Evolutionary conservation across 2,888 invertebrate species (phyloP).

Genomic region (Melipona bicolor): DNA sequence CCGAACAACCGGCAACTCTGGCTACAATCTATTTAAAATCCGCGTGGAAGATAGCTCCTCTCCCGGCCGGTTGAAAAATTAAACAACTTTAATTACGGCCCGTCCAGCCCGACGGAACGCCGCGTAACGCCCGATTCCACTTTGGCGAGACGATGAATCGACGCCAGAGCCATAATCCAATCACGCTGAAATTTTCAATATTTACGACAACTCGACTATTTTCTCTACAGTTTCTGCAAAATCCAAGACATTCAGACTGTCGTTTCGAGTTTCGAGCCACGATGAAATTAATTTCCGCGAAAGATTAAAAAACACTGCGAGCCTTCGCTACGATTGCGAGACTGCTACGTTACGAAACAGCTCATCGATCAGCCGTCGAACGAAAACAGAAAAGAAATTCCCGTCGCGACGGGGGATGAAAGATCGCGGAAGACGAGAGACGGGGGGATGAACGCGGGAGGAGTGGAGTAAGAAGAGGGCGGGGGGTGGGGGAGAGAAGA

Average conservation of each 20-base stretch:
- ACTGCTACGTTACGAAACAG: neutral
- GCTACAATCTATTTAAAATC: conserved; percentile 37
- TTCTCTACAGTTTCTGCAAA: too few species aligned
- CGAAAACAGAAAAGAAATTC: neutral
- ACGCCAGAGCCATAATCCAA: neutral
- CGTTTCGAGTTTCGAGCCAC: too few species aligned
- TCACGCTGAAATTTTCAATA: too few species aligned
- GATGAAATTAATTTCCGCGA: too few species aligned
- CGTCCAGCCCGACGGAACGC: neutral
- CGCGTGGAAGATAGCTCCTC: neutral
- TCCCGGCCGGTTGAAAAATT: conserved; percentile 7
- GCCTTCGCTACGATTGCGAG: too few species aligned
- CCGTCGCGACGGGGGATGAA: neutral
- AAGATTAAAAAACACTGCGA: too few species aligned
- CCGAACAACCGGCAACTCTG: conserved; percentile 12
- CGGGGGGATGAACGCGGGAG: neutral
- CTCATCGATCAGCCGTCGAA: neutral
- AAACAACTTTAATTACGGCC: conserved; percentile 45
- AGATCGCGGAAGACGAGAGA: neutral
- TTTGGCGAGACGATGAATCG: neutral
- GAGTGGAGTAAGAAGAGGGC: neutral
- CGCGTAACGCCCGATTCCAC: too few species aligned
- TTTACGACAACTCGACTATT: too few species aligned
- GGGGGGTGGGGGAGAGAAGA: conserved; percentile 25
- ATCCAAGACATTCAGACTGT: too few species aligned